Base-by-base conservation (phyloP, 1,140 invertebrate genomes). In the Chrysoperla carnea region DNA sequence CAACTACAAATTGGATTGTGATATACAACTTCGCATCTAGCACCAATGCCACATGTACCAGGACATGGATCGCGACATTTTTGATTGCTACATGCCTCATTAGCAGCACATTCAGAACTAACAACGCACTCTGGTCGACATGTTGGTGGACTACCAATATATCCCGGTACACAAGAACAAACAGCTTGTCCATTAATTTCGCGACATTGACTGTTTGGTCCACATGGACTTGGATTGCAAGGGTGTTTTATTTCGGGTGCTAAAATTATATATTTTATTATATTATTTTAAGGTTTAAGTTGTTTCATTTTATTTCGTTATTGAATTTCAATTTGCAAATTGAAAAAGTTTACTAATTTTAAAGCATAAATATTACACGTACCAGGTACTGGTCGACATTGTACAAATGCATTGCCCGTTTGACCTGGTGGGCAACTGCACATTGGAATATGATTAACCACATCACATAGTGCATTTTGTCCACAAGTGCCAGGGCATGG, bases 401-500 rank as follows among this genome's bases (percentile, higher is more conserved):
- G 64, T 13, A 69, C 65, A 45, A 80, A 79, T n/a, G 80, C 70
- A 66, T 83, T 72, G 33, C 81, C 80, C 6, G 64, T 69, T 48
- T 67, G 77, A 36, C 70, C 71, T 46, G 62, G 61, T 0, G 74
- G 68, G 49, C 84, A 87, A 3, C 66, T 68, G 52, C 84, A 87
- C 42, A 75, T 72, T 8, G 82, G 76, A 4, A 75, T 68, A 52
- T 86, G 81, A 53, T 74, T 75, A 6, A 73, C 64, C 7, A 80
- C 76, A 17, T 66, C 67, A 52, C 84, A 87, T 40, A 72, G 64
- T 2, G 83, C 79, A 48, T 72, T 70, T 8, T 73, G 57, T 9
- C 80, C 81, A 55, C 83, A 87, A 6, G 76, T 71, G 29, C 80
- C 81, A 6, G 70, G 69, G 53, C 81, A 84, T 14, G 83, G 83